Conservation (phyloP, 2,888 invertebrate genomes). For the Lepetodrilus schrolli region DNA sequence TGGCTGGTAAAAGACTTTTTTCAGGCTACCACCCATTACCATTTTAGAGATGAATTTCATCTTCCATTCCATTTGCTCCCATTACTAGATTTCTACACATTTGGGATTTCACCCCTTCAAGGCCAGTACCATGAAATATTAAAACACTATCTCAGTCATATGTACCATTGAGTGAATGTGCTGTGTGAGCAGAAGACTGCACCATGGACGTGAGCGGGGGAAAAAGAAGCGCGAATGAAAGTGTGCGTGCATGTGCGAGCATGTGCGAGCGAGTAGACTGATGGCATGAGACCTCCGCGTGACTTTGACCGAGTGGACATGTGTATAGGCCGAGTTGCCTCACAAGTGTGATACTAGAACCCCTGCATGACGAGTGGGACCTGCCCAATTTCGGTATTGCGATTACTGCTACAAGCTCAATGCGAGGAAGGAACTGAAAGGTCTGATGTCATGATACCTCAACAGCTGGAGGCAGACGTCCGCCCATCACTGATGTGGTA, state of each 20-base stretch:
- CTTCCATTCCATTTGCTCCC: slow-evolving; percentile 22
- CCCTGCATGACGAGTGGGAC: neutral
- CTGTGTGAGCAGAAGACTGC: neutral
- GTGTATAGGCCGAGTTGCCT: neutral
- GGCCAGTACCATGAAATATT: slow-evolving; percentile 20
- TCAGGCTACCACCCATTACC: too few relatives aligned
- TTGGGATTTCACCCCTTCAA: neutral
- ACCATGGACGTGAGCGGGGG: neutral
- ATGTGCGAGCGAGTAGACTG: neutral
- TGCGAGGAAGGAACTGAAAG: too few relatives aligned
- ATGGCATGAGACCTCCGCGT: slow-evolving; percentile 3
- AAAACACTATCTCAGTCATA: slow-evolving; percentile 8
- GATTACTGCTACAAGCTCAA: too few relatives aligned
- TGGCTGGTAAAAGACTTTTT: too few relatives aligned
- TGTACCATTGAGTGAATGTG: slow-evolving; percentile 3
- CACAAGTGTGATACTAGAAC: neutral
- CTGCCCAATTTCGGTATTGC: too few relatives aligned
- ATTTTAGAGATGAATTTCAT: neutral
- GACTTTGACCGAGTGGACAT: slow-evolving; percentile 10
- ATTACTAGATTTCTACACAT: slow-evolving; percentile 2
- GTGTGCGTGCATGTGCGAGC: neutral
- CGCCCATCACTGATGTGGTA: neutral
- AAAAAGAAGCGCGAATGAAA: neutral
- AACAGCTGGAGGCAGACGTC: neutral
- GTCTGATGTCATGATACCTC: neutral